Conservation (phyloP, 2,797 vertebrate genomes). For the Carcharodon carcharias region DNA sequence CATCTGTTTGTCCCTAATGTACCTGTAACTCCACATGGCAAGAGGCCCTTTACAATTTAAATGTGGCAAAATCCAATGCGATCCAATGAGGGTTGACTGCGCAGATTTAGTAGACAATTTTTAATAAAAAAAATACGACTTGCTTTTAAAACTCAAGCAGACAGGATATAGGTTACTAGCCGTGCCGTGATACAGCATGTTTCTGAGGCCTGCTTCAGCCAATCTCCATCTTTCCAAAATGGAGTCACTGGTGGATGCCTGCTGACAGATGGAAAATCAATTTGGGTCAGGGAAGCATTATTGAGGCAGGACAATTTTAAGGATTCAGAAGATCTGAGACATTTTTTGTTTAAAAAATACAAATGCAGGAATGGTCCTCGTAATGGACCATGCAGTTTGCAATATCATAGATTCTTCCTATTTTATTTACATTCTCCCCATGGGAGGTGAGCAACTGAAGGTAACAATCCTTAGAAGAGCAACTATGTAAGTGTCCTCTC, state of each 20-base stretch:
- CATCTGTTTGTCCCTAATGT: neutral
- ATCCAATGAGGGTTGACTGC: neutral
- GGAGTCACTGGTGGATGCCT: neutral
- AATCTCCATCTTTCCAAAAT: neutral
- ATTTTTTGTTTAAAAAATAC: neutral
- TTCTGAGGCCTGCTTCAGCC: neutral
- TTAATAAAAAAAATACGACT: neutral
- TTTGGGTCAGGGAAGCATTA: neutral
- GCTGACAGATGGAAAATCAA: neutral
- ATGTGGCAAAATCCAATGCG: neutral
- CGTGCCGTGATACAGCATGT: no score
- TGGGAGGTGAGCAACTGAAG: neutral
- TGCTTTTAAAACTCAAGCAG: neutral
- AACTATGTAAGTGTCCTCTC: neutral
- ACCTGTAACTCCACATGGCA: neutral
- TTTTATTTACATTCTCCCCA: neutral
- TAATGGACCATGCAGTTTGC: neutral
- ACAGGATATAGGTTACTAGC: neutral
- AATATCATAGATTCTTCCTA: neutral
- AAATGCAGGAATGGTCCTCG: neutral
- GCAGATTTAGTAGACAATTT: neutral
- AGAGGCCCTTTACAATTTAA: neutral
- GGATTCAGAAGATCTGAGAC: neutral
- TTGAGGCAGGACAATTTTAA: neutral
- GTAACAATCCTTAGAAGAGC: neutral